Percentiles rank a stretch among this genome's conserved stretches.
phyloP scores from a whole-genome alignment of 2,797 vertebrate species.

The Gephyroberyx darwinii region DNA sequence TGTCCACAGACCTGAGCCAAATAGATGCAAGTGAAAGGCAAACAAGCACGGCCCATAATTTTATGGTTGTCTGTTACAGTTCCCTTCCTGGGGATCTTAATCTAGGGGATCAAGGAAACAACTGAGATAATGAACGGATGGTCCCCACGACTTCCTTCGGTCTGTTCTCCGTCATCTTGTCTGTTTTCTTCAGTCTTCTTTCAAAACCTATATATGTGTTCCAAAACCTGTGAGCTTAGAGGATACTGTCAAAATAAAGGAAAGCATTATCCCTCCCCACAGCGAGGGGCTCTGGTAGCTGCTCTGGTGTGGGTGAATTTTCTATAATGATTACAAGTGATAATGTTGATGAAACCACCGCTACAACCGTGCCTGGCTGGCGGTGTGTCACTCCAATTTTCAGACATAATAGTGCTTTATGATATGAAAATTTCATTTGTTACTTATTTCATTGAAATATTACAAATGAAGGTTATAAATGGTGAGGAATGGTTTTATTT shows the following conservation, averaged over 20 bases:
- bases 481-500: constrained; percentile 11
- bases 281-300: neutral
- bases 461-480: constrained; percentile 12
- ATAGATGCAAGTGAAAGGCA: constrained; percentile 91
- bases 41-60: constrained; percentile 91
- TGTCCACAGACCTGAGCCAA: constrained; percentile 90
- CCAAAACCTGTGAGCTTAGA: neutral
- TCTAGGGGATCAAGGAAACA: constrained; percentile 90
- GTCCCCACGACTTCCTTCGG: constrained; percentile 63
- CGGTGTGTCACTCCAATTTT: constrained; percentile 24
- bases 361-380: neutral
- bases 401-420: constrained; percentile 36
- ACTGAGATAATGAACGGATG: constrained; percentile 79
- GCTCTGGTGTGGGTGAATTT: neutral
- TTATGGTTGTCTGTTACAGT: constrained; percentile 93
- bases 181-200: constrained; percentile 37
- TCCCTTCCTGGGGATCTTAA: constrained; percentile 90
- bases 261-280: neutral
- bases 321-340: constrained; percentile 27
- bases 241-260: neutral
- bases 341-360: constrained; percentile 13
- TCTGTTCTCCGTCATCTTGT: constrained; percentile 18
- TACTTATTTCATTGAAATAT: constrained; percentile 1
- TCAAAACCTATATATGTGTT: neutral
- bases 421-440: constrained; percentile 12